Percentiles rank a stretch among this genome's conserved stretches.
These are phyloP conservation scores for Tuta absoluta DNA, from an alignment of 2,888 invertebrate species.

Conservation along the genomic window DNA sequence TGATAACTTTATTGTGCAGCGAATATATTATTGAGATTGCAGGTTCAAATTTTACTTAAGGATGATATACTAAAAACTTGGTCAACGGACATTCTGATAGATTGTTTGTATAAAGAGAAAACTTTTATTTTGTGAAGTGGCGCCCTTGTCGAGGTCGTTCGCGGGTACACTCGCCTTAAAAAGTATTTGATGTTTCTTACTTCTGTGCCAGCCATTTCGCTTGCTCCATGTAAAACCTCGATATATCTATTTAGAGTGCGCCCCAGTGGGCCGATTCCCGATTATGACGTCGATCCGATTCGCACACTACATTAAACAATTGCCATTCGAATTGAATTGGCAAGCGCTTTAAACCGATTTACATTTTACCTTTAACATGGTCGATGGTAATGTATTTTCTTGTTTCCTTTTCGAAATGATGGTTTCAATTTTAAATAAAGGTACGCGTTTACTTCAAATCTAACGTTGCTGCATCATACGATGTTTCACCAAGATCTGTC, in stretches of 20 bases:
- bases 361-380: constrained; percentile 8
- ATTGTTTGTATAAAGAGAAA: too few relatives aligned
- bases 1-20: too few relatives aligned
- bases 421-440: background rate
- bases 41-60: too few relatives aligned
- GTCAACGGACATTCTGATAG: too few relatives aligned
- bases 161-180: too few relatives aligned
- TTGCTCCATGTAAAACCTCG: constrained; percentile 9
- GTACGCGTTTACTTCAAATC: too few relatives aligned
- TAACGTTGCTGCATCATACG: too few relatives aligned
- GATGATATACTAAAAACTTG: too few relatives aligned
- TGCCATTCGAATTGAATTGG: constrained; percentile 34
- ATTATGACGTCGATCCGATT: constrained; percentile 54
- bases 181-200: background rate
- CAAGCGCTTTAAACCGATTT: constrained; percentile 19
- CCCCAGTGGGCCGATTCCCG: constrained; percentile 34
- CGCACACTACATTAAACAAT: constrained; percentile 71
- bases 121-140: too few relatives aligned
- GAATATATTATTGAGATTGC: too few relatives aligned
- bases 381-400: background rate
- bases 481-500: too few relatives aligned
- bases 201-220: background rate
- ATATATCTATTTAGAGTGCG: constrained; percentile 10
- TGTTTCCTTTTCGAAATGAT: background rate
- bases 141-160: too few relatives aligned